phyloP scores from a whole-genome alignment of 2,113 vertebrate species.

The Scortum barcoo region DNA sequence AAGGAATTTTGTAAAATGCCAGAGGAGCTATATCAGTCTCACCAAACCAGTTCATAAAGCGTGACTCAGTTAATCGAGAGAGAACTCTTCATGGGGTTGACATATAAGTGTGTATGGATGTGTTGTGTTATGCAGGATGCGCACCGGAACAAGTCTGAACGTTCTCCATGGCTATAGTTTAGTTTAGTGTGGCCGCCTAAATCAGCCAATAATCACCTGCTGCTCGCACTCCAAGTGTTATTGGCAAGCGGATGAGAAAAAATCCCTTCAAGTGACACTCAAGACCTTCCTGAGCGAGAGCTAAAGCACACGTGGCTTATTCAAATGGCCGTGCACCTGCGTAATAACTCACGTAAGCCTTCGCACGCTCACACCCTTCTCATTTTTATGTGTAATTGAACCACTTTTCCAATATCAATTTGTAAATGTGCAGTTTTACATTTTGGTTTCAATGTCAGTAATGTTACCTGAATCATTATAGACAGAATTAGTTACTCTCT shows the following conservation, averaged over 20 bases:
- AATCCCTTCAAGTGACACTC: conserved; percentile 59
- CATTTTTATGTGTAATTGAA: not conserved
- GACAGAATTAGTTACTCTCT: not conserved
- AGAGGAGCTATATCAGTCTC: not conserved
- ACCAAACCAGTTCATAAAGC: not conserved
- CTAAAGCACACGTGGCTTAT: conserved; percentile 25
- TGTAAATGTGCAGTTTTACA: not conserved
- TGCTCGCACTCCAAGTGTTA: conserved; percentile 35
- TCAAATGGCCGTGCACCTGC: conserved; percentile 11
- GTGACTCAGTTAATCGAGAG: not conserved
- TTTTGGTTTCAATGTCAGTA: too few species aligned
- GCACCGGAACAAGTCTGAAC: not conserved
- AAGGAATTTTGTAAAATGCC: not conserved
- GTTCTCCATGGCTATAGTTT: not conserved
- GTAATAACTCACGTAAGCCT: conserved; percentile 33
- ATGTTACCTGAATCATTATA: not conserved
- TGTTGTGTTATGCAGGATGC: not conserved
- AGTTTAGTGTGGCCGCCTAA: not conserved
- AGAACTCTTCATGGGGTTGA: not conserved
- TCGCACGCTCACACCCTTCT: too few species aligned
- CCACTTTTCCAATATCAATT: not conserved
- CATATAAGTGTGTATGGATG: too few species aligned
- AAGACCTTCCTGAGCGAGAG: conserved; percentile 34
- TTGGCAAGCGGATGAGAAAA: conserved; percentile 57
- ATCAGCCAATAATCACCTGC: conserved; percentile 41